Evolutionary conservation across 2,888 invertebrate genomes (phyloP), one percentile per base, ranked within the genome.

Genomic region (Nezara viridula): DNA sequence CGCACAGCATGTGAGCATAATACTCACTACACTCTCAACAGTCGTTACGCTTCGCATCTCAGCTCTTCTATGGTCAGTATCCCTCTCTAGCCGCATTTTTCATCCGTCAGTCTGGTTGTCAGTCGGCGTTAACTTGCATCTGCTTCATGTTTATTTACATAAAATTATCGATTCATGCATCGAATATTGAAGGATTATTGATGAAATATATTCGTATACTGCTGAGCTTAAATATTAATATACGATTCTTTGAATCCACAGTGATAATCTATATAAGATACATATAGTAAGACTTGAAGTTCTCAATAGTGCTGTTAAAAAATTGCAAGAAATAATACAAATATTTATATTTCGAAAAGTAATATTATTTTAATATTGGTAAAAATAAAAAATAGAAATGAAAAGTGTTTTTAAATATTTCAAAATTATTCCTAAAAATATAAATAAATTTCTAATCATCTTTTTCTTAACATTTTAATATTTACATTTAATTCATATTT

Each of bases 21-120:
- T n/a, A n/a, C 44, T 81, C 12, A n/a, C 44, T 44, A 44, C 81
- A 44, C 24, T 32, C 16, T 14, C 27, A 60, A 27, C 16, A n/a
- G 55, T 60, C 55, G 55, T n/a, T 16, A 32, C 66, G 5, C 32
- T 32, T 73, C 66, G 66, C 37, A 73, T 32, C 37, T 73, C 66
- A 73, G 32, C 37, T 73, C 66, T 81, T 40, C n/a, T 47, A 81
- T 47, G 81, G 81, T 81, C 81, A 44, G 81, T 81, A 81, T 44
- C n/a, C 2, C 32, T 3, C 66, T 37, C 19, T 37, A 73, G 6
- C 6, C 7, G 0, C 37, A 37, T 73, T 73, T 6, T 32, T 37
- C 19, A 37, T 7, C 19, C 0, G 6, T 37, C 6, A 32, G 1
- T 6, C 37, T 37, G 37, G 32, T 7, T 21, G 32, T 73, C 37